Conservation (phyloP, 2,888 invertebrate species). For the Lasioglossum pauxillum region DNA sequence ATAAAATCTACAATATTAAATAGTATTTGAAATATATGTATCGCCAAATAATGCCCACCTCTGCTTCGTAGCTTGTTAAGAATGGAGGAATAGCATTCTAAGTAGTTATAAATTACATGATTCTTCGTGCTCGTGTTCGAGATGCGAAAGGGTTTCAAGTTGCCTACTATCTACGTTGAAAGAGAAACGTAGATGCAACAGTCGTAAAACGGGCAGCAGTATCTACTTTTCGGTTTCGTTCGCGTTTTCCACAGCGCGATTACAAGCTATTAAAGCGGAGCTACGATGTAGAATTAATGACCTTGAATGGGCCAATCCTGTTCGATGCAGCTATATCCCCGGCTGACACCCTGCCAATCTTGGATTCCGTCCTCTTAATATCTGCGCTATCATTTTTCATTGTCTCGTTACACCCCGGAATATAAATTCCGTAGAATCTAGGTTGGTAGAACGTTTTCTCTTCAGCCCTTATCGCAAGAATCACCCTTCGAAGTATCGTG, state of each 20-base stretch:
- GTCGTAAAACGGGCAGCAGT: background rate
- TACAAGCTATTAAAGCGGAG: slow-evolving; percentile 1
- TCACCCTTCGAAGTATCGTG: slow-evolving; percentile 5
- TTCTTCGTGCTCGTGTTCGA: background rate
- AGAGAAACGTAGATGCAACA: background rate
- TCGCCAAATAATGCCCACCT: no score
- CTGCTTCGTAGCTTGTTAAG: background rate
- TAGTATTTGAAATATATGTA: no score
- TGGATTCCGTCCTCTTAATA: background rate
- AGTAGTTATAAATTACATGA: background rate
- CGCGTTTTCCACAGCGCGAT: background rate
- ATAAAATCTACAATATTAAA: no score
- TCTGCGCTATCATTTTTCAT: slow-evolving; percentile 5
- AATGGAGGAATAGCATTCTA: background rate
- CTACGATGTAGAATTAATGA: background rate
- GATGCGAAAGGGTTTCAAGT: background rate
- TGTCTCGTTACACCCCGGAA: background rate
- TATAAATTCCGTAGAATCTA: slow-evolving; percentile 1
- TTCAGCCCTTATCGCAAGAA: background rate
- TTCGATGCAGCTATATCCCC: background rate
- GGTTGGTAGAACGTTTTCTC: background rate
- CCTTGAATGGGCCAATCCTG: background rate
- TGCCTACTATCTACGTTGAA: background rate
- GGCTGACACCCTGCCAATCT: background rate
- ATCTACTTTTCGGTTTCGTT: background rate